Base-by-base conservation (phyloP, 1,140 invertebrate species). In the Vanessa atalanta region DNA sequence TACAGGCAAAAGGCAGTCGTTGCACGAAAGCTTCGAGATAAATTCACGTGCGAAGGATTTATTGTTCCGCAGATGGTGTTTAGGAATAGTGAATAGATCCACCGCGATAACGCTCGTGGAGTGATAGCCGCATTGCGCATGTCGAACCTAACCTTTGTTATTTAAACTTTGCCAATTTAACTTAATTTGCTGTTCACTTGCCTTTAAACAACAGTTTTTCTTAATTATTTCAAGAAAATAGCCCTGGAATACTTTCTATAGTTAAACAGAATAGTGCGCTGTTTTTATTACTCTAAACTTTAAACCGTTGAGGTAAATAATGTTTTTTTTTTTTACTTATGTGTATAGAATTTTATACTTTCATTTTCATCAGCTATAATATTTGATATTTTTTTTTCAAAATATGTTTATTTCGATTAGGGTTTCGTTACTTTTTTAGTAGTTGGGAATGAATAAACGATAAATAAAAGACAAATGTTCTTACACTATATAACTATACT, bases 401-500 rank as follows among this genome's bases (percentile, higher is more conserved):
- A 0, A 2, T 65, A 23, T 48, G 1, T 43, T n/a, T 15, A 43
- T 43, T 50, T 12, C 37, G n/a, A 50, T 26, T 16, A 15, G 20
- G 48, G 12, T 53, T 67, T 67, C 26, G 26, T 55, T 55, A 67
- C 15, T 55, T 60, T 12, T 13, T 26, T 5, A 6, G 23, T 9
- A 43, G 53, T 14, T 12, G 14, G 61, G 37, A 48, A 13, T 37
- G 3, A 60, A 53, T 67, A 53, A 51, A 51, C 53, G 67, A 37
- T 51, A 87, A 89, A 88, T 88, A 77, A 88, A 88, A 89, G 76
- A 80, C 74, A 57, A 70, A 51, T 72, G 50, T 76, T 81, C 87
- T 90, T 90, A 89, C 51, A 82, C 85, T 88, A 88, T 83, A 88
- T 72, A 86, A 84, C 86, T 90, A 90, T 87, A 90, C 85, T 90